phyloP scores from a whole-genome alignment of 1,140 invertebrate species.

The Oedothorax gibbosus region DNA sequence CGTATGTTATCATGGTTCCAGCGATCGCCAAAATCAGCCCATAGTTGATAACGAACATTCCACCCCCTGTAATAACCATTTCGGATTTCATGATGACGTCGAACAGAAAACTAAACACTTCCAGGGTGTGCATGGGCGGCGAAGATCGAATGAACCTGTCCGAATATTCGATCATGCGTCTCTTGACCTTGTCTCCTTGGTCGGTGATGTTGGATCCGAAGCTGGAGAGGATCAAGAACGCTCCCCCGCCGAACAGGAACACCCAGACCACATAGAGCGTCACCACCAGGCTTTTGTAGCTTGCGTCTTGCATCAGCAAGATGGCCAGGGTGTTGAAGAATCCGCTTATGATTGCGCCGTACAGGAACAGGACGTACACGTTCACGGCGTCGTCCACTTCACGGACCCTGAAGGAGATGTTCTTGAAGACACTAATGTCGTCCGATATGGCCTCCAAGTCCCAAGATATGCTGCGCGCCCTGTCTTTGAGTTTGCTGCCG shows the following conservation, averaged over 20 bases:
- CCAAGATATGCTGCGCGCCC: background rate
- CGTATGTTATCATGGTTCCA: conserved; percentile 30
- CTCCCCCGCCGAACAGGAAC: background rate
- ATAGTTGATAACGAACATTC: conserved; percentile 31
- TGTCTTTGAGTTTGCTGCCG: background rate
- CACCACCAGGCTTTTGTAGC: background rate
- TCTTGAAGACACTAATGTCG: background rate
- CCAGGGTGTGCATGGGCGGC: background rate
- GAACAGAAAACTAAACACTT: conserved; percentile 2
- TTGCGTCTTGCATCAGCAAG: background rate
- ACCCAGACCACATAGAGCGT: background rate
- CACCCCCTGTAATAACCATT: conserved; percentile 20
- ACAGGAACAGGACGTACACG: background rate
- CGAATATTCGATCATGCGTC: background rate
- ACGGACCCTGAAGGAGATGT: background rate
- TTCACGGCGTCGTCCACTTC: conserved; percentile 21
- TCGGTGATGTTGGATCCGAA: background rate
- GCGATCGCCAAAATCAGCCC: conserved; percentile 17
- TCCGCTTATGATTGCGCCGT: background rate
- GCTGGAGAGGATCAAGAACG: background rate
- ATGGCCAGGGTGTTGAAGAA: conserved; percentile 23
- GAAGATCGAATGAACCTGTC: background rate
- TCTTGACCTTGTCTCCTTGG: background rate
- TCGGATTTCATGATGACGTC: background rate
- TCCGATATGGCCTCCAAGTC: background rate